These are phyloP conservation scores for Teinopalpus imperialis DNA, from an alignment of 2,888 invertebrate genomes.

Conservation along the genomic window DNA sequence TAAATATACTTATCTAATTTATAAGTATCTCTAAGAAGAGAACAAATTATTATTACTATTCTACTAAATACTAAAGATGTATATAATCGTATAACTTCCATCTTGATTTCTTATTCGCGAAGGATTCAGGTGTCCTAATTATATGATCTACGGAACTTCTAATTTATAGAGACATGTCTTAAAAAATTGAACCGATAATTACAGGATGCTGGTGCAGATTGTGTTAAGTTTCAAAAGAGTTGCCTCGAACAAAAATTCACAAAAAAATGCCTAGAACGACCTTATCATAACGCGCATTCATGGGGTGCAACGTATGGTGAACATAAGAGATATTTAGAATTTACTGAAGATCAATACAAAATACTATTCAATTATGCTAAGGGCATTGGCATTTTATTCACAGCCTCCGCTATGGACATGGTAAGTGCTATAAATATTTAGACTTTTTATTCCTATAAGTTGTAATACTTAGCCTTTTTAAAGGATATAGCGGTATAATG, in stretches of 20 bases:
- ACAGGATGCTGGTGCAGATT: conserved; percentile 88
- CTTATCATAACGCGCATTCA: conserved; percentile 85
- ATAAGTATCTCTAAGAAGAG: no score
- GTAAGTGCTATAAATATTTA: conserved; percentile 51
- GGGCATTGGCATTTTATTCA: conserved; percentile 84
- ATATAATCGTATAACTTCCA: no score
- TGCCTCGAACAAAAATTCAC: conserved; percentile 88
- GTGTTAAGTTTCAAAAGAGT: conserved; percentile 93
- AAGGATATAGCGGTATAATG: no score
- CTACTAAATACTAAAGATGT: no score
- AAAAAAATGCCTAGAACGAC: conserved; percentile 81
- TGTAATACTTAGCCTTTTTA: no score
- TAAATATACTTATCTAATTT: no score
- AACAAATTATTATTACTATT: no score
- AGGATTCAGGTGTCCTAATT: no score
- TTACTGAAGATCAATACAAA: conserved; percentile 84
- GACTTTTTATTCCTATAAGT: conserved; percentile 9
- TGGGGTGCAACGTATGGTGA: conserved; percentile 92
- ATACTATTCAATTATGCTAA: conserved; percentile 84
- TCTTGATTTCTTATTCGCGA: no score
- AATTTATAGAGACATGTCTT: no score
- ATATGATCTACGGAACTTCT: no score
- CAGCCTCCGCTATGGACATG: conserved; percentile 92
- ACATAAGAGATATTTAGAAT: conserved; percentile 88
- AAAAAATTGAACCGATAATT: no score